Evolutionary conservation across 2,113 vertebrate genomes (phyloP), one percentile per base, ranked within the genome.

Genomic region (Muscicapa adusta): DNA sequence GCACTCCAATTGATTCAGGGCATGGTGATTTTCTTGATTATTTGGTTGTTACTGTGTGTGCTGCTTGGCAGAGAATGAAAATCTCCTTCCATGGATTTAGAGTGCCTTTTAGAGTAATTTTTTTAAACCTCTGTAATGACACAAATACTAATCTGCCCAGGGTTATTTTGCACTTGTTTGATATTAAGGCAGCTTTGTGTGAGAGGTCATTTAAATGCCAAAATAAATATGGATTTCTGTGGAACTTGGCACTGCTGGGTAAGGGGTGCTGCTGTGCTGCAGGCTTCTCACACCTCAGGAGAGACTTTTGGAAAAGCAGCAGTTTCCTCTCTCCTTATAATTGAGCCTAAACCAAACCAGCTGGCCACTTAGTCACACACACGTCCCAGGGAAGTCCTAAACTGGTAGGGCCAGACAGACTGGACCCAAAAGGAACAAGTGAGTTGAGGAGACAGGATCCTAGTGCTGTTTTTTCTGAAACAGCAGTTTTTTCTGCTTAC

Each of bases 181-280:
- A 20, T 92, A 80, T 28, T 80, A 85, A 92, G 75, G 47, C 65
- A 88, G 72, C 42, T 93, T 90, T 84, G 72, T 63, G 28, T 77
- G 28, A 77, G 43, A 71, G 31, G 72, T 93, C 78, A 77, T 86
- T 93, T 74, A 86, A 81, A 67, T 85, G 65, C 81, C 73, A 94
- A 89, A 90, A 82, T 60, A 94, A 94, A 94, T 33, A 91, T 11
- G 24, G 63, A 54, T 67, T 91, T 80, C 38, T 65, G 51, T 94
- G 85, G 42, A 62, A 88, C 17, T n/a, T 73, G 18, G 51, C 2
- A 3, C 72, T 63, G 56, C 33, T 6, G 7, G 54, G 20, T 56
- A 79, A 83, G 54, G 9, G 11, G 10, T n/a, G 40, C 67, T 90
- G 66, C 65, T 4, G 2, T 15, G 12, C 61, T 48, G 68, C 48